Base-by-base conservation (phyloP, 2,888 invertebrate genomes). In the Caenorhabditis zanzibari region DNA sequence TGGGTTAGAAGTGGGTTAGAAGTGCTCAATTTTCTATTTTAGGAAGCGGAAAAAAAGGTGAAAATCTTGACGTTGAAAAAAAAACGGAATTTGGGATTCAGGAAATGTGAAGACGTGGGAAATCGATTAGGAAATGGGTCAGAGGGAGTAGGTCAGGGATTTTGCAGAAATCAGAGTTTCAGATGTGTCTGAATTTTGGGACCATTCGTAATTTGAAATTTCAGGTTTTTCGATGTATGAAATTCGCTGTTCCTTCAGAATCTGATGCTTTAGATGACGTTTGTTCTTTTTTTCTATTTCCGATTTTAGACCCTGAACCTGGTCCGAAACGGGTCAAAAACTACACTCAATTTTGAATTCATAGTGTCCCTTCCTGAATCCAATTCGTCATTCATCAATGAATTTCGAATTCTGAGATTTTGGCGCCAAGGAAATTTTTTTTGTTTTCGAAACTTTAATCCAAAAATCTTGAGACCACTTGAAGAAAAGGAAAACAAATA, bases 101-200 rank as follows among this genome's bases (percentile, higher is more conserved):
- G 14, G 38, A 10, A 14, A 16, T 5, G 56, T 38, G 28, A 64
- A 64, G 47, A 24, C 14, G 4, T 10, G 44, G 47, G 58, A 44
- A 71, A 71, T 58, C 71, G 41, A 71, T 58, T 16, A 38, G 69
- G 58, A 71, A 71, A 44, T 71, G 28, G 58, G 28, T 56, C 71
- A 71, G 22, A 4, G 16, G 9, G 22, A 12, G 52, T 22, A n/a
- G n/a, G n/a, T n/a, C n/a, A n/a, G n/a, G n/a, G 0, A n/a, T 44
- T 44, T 44, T 14, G 44, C 26, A 56, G 56, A 56, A 56, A 56
- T 32, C 4, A 26, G 52, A 6, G 52, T 19, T 3, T 3, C 2
- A 52, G 22, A 24, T 52, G 22, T 10, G 19, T 24, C 52, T 10
- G 19, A 1, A 9, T 49, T 49, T 19, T n/a, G n/a, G 4, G 22